Conservation (phyloP, 2,113 vertebrate species). For the Pholis gunnellus region DNA sequence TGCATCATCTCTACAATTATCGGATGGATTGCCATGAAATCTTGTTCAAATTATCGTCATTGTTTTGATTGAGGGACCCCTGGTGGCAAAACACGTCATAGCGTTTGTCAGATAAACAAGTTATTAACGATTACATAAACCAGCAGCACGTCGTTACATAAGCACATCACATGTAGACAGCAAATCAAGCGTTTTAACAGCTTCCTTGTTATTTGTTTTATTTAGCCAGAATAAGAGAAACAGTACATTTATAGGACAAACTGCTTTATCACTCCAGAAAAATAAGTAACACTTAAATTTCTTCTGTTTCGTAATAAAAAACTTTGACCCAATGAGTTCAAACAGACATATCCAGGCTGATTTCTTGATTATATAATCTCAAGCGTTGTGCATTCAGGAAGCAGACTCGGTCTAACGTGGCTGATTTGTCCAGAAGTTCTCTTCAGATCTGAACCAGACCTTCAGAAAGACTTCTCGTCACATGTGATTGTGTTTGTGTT, state of each 20-base stretch:
- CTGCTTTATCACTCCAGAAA: neutral
- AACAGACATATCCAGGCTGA: neutral
- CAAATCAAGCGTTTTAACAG: neutral
- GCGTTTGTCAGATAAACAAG: too few relatives aligned
- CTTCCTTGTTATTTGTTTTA: neutral
- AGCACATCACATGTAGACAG: too few relatives aligned
- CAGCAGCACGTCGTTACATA: neutral
- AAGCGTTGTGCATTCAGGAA: neutral
- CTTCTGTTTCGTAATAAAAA: neutral
- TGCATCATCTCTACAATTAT: too few relatives aligned
- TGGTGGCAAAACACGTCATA: too few relatives aligned
- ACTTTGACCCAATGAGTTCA: neutral
- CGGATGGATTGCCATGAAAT: too few relatives aligned
- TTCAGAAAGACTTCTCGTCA: constrained; percentile 27
- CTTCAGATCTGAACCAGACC: constrained; percentile 22
- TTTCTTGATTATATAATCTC: neutral
- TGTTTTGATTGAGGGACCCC: too few relatives aligned
- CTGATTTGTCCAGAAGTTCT: neutral
- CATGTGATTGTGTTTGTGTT: constrained; percentile 14
- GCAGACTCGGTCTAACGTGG: neutral
- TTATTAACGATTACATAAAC: neutral
- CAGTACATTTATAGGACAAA: neutral
- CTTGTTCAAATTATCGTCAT: too few relatives aligned
- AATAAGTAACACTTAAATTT: neutral
- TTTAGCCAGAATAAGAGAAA: neutral